phyloP scores from a whole-genome alignment of 2,888 invertebrate genomes.

The Drosophila testacea region DNA sequence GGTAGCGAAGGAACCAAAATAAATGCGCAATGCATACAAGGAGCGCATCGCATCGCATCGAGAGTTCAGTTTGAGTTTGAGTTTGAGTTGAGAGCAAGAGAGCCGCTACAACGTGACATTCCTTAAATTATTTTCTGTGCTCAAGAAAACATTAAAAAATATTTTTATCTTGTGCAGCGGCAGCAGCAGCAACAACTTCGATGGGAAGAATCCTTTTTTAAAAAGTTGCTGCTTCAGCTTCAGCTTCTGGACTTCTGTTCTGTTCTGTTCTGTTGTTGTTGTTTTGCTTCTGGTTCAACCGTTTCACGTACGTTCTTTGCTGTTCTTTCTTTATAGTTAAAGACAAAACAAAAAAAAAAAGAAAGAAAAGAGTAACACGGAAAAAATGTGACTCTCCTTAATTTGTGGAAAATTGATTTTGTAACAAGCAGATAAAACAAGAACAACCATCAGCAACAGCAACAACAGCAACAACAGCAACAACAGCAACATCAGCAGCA shows the following conservation, averaged over 20 bases:
- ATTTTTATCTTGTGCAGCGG: slow-evolving; percentile 74
- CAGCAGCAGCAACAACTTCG: slow-evolving; percentile 42
- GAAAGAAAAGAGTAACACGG: slow-evolving; percentile 41
- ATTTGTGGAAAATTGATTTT: slow-evolving; percentile 71
- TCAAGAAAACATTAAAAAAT: slow-evolving; percentile 81
- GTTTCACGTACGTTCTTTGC: slow-evolving; percentile 9
- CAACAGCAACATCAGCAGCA: background rate
- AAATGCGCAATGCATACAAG: slow-evolving; percentile 77
- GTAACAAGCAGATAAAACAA: slow-evolving; percentile 59
- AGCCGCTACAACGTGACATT: slow-evolving; percentile 77
- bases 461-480: background rate
- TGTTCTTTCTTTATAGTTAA: slow-evolving; percentile 11
- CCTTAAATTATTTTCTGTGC: slow-evolving; percentile 79
- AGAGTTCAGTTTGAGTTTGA: no score
- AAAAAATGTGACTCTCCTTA: slow-evolving; percentile 73
- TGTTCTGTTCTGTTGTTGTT: slow-evolving; percentile 2
- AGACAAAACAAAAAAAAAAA: slow-evolving; percentile 3
- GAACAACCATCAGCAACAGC: slow-evolving; percentile 17
- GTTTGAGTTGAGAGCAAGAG: slow-evolving; percentile 29
- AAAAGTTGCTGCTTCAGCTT: slow-evolving; percentile 48
- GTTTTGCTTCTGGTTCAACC: slow-evolving; percentile 6
- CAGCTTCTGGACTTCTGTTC: slow-evolving; percentile 21
- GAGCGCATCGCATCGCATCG: slow-evolving; percentile 42
- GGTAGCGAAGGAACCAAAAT: slow-evolving; percentile 58
- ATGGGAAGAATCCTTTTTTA: slow-evolving; percentile 70